Base-by-base conservation (phyloP, 2,797 vertebrate species). In the Amblyraja radiata region DNA sequence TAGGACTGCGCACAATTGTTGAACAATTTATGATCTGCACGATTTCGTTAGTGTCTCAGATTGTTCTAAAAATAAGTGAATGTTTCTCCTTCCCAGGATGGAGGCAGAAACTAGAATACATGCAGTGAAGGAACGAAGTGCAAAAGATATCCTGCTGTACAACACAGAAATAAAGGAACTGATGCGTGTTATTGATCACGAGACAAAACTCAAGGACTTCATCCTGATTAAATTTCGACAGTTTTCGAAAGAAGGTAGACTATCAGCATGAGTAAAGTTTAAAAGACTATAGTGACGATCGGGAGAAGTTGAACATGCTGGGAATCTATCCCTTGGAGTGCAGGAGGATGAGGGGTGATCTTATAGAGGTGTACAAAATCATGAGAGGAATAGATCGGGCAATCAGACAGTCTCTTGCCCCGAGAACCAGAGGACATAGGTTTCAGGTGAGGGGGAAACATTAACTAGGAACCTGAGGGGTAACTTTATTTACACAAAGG, bases 181-280 rank as follows among this genome's bases (percentile, higher is more conserved):
- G 93, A 94, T 95, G 8, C 94, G 94, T 0, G 10, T 94, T 65
- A 93, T 95, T 0, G 93, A 88, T 9, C 94, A 94, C 0, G 95
- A 96, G 94, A 93, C 23, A 88, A 96, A 95, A 11, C 94, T 96
- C 90, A 96, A 96, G 10, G 94, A 93, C 9, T 97, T 97, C 65
- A 83, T 95, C 74, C 90, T 95, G 0, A 0, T 94, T 94, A 96
- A 95, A 46, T 65, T 92, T 54, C 90, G 90, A 28, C 71, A 74
- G 7, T 39, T 92, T 58, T 2, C 46, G 0, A 76, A 68, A 92
- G 90, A 92, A 92, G 90, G 90, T 92, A 92, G 46, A 46, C 39
- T 39, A 32, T 88, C 16, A 46, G 46, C 2, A 65, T 68, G 36
- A 21, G n/a, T 16, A 88, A 68, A 68, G 7, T 36, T 65, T 14